A percentile compares a stretch with the other conserved stretches of the same genome.
Conservation (phyloP, 2,113 vertebrate genomes). For the Crotalus horridus region DNA sequence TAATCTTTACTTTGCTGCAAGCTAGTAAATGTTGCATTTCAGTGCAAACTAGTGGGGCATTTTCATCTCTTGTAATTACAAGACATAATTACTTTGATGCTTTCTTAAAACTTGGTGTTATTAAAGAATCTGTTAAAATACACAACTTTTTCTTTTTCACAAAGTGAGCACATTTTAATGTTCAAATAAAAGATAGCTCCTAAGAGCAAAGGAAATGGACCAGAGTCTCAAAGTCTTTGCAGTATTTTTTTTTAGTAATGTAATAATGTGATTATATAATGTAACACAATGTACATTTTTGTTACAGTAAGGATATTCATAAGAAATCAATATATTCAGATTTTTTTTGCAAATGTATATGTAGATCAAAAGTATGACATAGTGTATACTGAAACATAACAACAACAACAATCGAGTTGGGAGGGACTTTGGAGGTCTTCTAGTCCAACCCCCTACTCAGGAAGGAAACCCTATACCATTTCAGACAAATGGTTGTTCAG, state of each 20-base stretch:
- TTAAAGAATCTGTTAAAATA: conserved; percentile 65
- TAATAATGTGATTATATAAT: background rate
- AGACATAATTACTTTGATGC: conserved; percentile 69
- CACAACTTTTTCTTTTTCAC: conserved; percentile 65
- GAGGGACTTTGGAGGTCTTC: too few species aligned
- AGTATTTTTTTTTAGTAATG: background rate
- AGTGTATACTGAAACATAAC: background rate
- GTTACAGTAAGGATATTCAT: background rate
- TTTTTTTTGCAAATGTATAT: background rate
- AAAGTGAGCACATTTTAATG: conserved; percentile 53
- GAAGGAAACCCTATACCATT: too few species aligned
- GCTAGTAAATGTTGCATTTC: conserved; percentile 61
- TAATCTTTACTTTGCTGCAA: conserved; percentile 68
- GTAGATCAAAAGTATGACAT: background rate
- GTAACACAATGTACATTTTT: background rate
- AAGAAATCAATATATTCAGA: background rate
- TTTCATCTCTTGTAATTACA: conserved; percentile 70
- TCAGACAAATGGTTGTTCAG: too few species aligned
- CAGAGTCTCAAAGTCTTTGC: background rate
- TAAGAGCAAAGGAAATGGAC: conserved; percentile 9
- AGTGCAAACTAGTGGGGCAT: conserved; percentile 58
- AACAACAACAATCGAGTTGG: too few species aligned
- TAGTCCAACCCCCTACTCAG: too few species aligned
- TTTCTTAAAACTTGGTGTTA: conserved; percentile 65
- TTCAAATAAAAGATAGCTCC: conserved; percentile 51